Conservation (phyloP, 1,140 invertebrate species). For the Hylyphantes graminicola region DNA sequence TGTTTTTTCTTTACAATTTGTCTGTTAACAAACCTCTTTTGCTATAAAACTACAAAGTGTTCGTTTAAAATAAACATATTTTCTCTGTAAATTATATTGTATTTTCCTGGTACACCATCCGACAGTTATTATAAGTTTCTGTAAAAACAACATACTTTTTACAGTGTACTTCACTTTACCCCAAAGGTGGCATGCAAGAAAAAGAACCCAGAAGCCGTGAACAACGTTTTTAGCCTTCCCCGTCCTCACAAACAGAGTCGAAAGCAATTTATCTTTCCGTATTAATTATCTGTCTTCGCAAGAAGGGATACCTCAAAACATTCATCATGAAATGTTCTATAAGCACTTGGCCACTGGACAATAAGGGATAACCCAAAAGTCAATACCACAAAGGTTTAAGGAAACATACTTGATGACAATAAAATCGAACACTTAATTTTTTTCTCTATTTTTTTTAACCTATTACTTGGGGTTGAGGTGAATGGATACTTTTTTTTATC, state of each 20-base stretch:
- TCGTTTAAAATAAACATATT: no score
- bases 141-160: no score
- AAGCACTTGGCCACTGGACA: not conserved
- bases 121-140: no score
- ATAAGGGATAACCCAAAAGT: not conserved
- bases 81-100: no score
- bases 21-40: no score
- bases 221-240: constrained; percentile 5
- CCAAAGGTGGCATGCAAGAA: not conserved
- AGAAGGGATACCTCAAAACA: constrained; percentile 5
- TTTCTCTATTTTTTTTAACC: not conserved
- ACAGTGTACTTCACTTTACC: no score
- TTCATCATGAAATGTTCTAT: constrained; percentile 16
- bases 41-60: no score
- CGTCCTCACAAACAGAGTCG: not conserved
- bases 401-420: constrained; percentile 34
- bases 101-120: no score
- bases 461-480: not conserved
- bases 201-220: constrained; percentile 7
- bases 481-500: not conserved
- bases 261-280: constrained; percentile 32
- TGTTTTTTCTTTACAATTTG: no score
- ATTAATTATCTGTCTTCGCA: constrained; percentile 40
- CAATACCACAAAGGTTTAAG: constrained; percentile 5
- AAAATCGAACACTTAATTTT: constrained; percentile 3